Evolutionary conservation across 2,888 invertebrate species (phyloP), one percentile per base, ranked within the genome.

Genomic region (Cordylochernes scorpioides): DNA sequence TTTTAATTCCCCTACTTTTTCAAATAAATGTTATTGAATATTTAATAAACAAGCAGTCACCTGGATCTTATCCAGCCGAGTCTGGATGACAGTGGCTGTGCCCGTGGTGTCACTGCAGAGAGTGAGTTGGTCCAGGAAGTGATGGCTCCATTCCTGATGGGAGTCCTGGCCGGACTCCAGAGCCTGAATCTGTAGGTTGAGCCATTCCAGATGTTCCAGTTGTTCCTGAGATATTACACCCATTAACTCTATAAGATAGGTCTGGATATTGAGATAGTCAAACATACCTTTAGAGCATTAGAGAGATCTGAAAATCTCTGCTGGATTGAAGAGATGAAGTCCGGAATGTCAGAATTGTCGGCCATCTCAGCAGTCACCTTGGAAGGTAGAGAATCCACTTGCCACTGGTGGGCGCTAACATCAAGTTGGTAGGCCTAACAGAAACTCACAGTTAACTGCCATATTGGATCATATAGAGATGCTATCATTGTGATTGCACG

Each of bases 341-440:
- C n/a, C n/a, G n/a, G n/a, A n/a, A n/a, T n/a, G n/a, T n/a, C n/a
- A n/a, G n/a, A n/a, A n/a, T n/a, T n/a, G n/a, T n/a, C n/a, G n/a
- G n/a, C n/a, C n/a, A n/a, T n/a, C n/a, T n/a, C n/a, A 12, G 62
- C 63, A 41, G 70, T 67, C 0, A 80, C 78, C 52, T 84, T 86
- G 46, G 84, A 84, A 5, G 71, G 71, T 2, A 86, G 68, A 4
- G 72, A 70, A 55, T 88, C 86, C 24, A 88, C 69, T 4, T 84
- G 69, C 41, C 82, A 62, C 50, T 84, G 84, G 48, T 88, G 77
- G 0, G 82, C n/a, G n/a, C n/a, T n/a, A n/a, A n/a, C n/a, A n/a
- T 91, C 88, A 57, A 88, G 84, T 30, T 75, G 63, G 26, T 70
- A 60, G 0, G 75, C 71, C 62, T 64, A 44, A n/a, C n/a, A n/a